Conservation (phyloP, 2,888 invertebrate genomes). For the Autographa pulchrina region DNA sequence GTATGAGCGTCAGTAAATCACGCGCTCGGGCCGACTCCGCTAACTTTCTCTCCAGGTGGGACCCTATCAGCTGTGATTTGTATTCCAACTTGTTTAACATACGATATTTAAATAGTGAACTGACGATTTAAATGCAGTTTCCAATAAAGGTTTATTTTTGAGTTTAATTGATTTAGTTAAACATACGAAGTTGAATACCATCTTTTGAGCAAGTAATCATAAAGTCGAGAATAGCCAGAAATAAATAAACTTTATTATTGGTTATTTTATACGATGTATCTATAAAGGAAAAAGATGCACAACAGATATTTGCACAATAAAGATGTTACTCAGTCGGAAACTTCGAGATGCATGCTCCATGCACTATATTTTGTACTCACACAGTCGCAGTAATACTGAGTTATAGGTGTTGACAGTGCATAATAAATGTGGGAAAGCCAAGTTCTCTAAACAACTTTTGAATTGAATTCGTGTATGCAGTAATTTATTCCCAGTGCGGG, state of each 20-base stretch:
- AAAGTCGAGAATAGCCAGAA: no score
- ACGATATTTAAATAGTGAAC: slow-evolving; percentile 3
- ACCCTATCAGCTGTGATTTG: not conserved
- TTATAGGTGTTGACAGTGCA: slow-evolving; percentile 57
- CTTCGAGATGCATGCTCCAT: not conserved
- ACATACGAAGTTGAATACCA: no score
- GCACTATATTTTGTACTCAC: slow-evolving; percentile 22
- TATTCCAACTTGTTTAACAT: not conserved
- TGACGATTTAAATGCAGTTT: no score
- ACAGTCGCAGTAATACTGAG: slow-evolving; percentile 22
- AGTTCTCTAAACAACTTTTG: slow-evolving; percentile 48
- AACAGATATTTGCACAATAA: not conserved
- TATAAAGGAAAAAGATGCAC: not conserved
- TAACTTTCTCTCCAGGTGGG: not conserved
- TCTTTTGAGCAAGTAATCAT: no score
- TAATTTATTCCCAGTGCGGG: slow-evolving; percentile 40
- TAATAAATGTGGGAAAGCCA: slow-evolving; percentile 55
- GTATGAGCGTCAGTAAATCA: not conserved
- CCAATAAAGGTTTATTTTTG: no score
- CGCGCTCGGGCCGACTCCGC: not conserved
- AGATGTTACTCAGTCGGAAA: not conserved
- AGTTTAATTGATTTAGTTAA: no score
- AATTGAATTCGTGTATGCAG: slow-evolving; percentile 48
- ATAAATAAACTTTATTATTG: no score
- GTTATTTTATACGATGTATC: not conserved